phyloP scores from a whole-genome alignment of 2,888 invertebrate genomes.

The Drosophila siamana region DNA sequence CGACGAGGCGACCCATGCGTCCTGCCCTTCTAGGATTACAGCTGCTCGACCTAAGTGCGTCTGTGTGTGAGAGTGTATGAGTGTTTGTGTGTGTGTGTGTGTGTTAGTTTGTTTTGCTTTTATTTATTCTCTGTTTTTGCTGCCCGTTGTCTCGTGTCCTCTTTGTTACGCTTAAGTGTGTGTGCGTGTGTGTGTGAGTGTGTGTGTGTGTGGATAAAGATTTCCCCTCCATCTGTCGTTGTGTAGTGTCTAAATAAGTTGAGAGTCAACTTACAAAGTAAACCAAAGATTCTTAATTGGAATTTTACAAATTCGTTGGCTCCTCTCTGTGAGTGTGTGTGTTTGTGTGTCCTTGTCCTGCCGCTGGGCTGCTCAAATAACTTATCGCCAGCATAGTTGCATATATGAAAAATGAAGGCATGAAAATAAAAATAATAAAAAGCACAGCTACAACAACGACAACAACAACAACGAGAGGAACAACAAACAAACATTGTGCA shows the following conservation, averaged over 20 bases:
- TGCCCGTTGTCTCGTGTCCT: slow-evolving; percentile 73
- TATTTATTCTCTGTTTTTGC: slow-evolving; percentile 78
- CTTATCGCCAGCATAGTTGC: slow-evolving; percentile 76
- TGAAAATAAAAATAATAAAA: slow-evolving; percentile 49
- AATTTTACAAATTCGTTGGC: slow-evolving; percentile 80
- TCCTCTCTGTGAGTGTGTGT: slow-evolving; percentile 31
- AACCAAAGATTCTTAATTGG: slow-evolving; percentile 83
- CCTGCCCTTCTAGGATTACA: slow-evolving; percentile 80
- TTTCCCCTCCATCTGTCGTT: slow-evolving; percentile 73
- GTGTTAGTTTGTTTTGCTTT: slow-evolving; percentile 71
- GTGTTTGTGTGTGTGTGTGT: too few relatives aligned
- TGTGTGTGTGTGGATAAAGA: slow-evolving; percentile 53
- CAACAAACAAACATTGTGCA: slow-evolving; percentile 26
- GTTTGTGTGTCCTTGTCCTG: slow-evolving; percentile 36
- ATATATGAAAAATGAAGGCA: slow-evolving; percentile 73
- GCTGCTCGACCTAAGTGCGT: slow-evolving; percentile 51
- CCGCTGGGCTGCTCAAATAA: slow-evolving; percentile 70
- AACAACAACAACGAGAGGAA: slow-evolving; percentile 23
- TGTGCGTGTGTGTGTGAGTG: slow-evolving; percentile 22
- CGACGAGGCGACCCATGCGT: slow-evolving; percentile 23
- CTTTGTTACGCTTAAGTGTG: slow-evolving; percentile 75
- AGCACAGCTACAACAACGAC: too few relatives aligned
- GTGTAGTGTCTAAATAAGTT: slow-evolving; percentile 81
- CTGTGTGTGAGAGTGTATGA: too few relatives aligned
- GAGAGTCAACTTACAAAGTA: slow-evolving; percentile 82